Evolutionary conservation across 2,113 vertebrate genomes (phyloP).

Genomic region (Tachysurus fulvidraco): DNA sequence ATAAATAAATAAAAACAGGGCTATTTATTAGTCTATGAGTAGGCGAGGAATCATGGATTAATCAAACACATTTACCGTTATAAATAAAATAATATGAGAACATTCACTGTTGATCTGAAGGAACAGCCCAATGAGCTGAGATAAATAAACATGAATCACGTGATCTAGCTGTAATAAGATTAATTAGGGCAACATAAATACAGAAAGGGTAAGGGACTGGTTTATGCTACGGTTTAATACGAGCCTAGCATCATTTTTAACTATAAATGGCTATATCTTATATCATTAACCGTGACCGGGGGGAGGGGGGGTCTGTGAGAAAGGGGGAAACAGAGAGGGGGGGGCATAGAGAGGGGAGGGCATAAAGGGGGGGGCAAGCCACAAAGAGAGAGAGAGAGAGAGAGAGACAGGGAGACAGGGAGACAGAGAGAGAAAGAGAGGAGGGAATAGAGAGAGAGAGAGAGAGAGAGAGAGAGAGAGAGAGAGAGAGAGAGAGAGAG

Average conservation of each 20-base stretch:
- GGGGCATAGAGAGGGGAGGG: too few relatives aligned
- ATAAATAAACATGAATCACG: not conserved
- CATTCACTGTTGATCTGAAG: not conserved
- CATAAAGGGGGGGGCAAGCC: not conserved
- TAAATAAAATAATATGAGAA: not conserved
- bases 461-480: slow-evolving; percentile 12
- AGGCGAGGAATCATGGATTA: too few relatives aligned
- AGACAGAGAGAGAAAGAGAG: too few relatives aligned
- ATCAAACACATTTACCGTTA: not conserved
- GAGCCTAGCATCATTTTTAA: not conserved
- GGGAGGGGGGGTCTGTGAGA: too few relatives aligned
- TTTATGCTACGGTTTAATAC: not conserved
- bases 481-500: too few relatives aligned
- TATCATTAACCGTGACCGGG: not conserved
- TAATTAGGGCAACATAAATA: not conserved
- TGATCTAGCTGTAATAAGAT: not conserved
- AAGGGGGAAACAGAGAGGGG: too few relatives aligned
- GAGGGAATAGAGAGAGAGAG: not conserved
- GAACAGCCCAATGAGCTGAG: not conserved
- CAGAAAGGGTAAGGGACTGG: not conserved
- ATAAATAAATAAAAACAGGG: not conserved
- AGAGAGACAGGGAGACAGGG: not conserved
- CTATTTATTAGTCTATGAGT: not conserved
- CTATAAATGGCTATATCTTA: not conserved
- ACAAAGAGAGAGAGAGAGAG: slow-evolving; percentile 7